Evolutionary conservation across 1,140 invertebrate genomes (phyloP).

Genomic region (Magallana ariakensis): DNA sequence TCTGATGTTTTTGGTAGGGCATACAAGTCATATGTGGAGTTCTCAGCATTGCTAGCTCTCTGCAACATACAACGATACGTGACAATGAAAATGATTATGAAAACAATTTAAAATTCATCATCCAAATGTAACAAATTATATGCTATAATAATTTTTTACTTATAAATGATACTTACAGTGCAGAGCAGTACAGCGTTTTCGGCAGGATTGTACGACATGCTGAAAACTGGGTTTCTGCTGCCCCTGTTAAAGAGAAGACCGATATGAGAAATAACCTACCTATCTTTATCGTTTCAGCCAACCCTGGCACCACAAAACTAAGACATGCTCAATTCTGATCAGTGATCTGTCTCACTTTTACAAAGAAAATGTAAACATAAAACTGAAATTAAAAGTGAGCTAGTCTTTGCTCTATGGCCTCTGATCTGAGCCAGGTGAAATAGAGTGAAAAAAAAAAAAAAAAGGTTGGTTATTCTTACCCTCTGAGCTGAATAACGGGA

Average conservation of each 20-base stretch:
- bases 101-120: background rate
- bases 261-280: too few relatives aligned
- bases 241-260: conserved; percentile 68
- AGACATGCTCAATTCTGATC: too few relatives aligned
- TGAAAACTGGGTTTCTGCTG: conserved; percentile 79
- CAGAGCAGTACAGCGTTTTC: conserved; percentile 93
- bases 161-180: conserved; percentile 79
- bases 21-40: conserved; percentile 96
- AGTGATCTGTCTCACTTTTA: too few relatives aligned
- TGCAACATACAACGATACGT: conserved; percentile 63
- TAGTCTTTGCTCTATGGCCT: too few relatives aligned
- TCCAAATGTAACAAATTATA: background rate
- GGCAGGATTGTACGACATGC: conserved; percentile 98
- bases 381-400: too few relatives aligned
- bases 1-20: conserved; percentile 89
- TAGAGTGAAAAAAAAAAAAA: too few relatives aligned
- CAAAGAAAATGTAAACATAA: too few relatives aligned
- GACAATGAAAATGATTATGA: background rate
- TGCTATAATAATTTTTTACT: background rate
- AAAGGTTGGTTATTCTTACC: conserved; percentile 77
- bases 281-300: too few relatives aligned
- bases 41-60: conserved; percentile 88
- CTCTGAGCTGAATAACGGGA: conserved; percentile 95
- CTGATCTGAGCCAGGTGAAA: too few relatives aligned
- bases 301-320: too few relatives aligned